These are phyloP conservation scores for Dysdera silvatica DNA, from an alignment of 1,140 invertebrate genomes.

Conservation along the genomic window DNA sequence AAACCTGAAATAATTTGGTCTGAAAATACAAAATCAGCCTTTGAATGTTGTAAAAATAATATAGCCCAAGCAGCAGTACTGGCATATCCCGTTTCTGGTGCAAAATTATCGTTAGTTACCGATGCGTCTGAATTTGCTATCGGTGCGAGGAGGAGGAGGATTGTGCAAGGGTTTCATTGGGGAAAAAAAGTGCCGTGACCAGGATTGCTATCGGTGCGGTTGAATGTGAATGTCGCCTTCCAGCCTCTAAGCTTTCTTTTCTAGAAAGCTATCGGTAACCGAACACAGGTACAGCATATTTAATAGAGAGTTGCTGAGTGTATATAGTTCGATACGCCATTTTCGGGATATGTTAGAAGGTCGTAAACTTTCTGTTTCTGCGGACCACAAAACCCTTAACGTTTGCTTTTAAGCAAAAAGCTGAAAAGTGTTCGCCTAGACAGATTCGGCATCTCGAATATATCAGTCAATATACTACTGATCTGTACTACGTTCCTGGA, in stretches of 20 bases:
- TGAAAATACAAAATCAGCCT: conserved; percentile 35
- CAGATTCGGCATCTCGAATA: conserved; percentile 38
- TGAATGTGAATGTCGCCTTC: neutral
- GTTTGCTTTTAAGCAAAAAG: conserved; percentile 30
- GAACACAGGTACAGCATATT: conserved; percentile 30
- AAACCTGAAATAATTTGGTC: conserved; percentile 21
- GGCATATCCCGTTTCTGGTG: conserved; percentile 8
- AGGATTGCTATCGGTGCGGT: conserved; percentile 21
- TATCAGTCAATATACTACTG: conserved; percentile 42
- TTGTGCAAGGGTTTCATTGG: no score
- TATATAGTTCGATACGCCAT: conserved; percentile 36
- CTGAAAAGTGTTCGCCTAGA: neutral
- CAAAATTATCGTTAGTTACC: conserved; percentile 7
- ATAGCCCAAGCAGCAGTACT: conserved; percentile 32
- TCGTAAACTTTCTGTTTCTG: conserved; percentile 34
- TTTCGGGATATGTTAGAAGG: conserved; percentile 45
- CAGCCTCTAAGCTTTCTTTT: conserved; percentile 31
- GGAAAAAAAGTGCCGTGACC: no score
- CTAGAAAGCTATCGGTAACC: conserved; percentile 13
- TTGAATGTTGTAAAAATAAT: conserved; percentile 42
- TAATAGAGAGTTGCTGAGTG: conserved; percentile 39
- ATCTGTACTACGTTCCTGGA: conserved; percentile 42
- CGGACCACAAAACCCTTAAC: conserved; percentile 39
- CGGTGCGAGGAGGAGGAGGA: no score
- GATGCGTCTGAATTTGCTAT: conserved; percentile 27